Percentiles rank a stretch among this genome's conserved stretches.
These are phyloP conservation scores for Drosophila testacea DNA, from an alignment of 2,888 invertebrate species.

Conservation along the genomic window DNA sequence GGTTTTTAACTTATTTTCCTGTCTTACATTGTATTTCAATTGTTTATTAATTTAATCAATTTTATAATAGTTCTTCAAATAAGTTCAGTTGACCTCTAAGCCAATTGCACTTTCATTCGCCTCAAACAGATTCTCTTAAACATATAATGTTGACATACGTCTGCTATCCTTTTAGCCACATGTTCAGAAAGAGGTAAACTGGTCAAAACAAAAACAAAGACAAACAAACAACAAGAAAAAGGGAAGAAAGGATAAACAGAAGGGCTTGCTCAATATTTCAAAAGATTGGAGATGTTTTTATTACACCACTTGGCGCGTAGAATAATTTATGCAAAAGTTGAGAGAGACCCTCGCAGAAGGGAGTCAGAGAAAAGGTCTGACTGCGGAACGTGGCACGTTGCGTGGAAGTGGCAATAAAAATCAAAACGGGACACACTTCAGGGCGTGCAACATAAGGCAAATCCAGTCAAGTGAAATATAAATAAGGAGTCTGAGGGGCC, in stretches of 20 bases:
- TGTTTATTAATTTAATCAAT: too few species aligned
- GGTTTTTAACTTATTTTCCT: too few species aligned
- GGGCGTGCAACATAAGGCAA: constrained; percentile 56
- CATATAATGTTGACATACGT: neutral
- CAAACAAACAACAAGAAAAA: neutral
- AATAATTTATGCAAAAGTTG: constrained; percentile 59
- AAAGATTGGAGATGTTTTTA: constrained; percentile 48
- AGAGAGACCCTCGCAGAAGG: constrained; percentile 13
- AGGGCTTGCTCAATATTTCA: constrained; percentile 41
- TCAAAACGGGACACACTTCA: constrained; percentile 51
- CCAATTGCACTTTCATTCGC: neutral
- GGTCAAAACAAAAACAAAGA: constrained; percentile 3
- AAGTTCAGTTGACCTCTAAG: neutral
- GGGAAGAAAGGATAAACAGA: constrained; percentile 11
- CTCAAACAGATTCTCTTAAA: neutral
- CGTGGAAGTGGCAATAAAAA: constrained; percentile 61
- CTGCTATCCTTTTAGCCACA: neutral
- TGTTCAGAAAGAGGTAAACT: constrained; percentile 1
- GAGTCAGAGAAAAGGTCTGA: constrained; percentile 18
- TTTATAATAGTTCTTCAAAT: too few species aligned
- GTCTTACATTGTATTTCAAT: too few species aligned
- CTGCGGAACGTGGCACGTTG: constrained; percentile 10
- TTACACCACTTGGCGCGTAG: constrained; percentile 44
- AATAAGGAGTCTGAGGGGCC: constrained; percentile 15
- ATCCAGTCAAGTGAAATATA: constrained; percentile 54